Base-by-base conservation (phyloP, 2,888 invertebrate species). In the Standfussiana lucernea region DNA sequence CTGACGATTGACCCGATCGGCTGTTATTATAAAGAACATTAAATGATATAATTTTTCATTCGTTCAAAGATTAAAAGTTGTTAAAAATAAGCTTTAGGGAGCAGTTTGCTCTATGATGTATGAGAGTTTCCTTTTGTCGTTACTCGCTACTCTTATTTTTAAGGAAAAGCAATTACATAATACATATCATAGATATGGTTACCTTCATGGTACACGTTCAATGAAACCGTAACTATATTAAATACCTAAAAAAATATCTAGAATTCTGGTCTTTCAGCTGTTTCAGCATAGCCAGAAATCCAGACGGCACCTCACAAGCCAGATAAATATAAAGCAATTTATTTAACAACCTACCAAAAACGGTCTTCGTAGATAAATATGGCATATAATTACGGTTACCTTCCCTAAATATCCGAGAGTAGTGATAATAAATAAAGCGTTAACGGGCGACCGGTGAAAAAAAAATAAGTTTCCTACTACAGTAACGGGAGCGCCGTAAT, bases 401-500 rank as follows among this genome's bases (percentile, higher is more conserved):
- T 91, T 92, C 92, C 92, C 90, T 90, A 89, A 91, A 90, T 91
- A 93, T 93, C 91, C 89, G 90, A 91, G 91, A 91, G 91, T 89
- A 92, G 93, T 92, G 92, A 93, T 93, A 92, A 96, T 96, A 96
- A 96, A 96, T 96, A 94, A 94, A 91, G 78, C 85, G 89, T 90
- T 95, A 95, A 96, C 94, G 91, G 92, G 90, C 93, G 90, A 89
- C 90, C 89, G 92, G 73, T 79, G 70, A 90, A 94, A 94, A 94
- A 94, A 95, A 94, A 92, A 87, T 92, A 89, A 93, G 93, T 93
- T 96, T 95, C 95, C 96, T 95, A 95, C 94, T 95, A 93, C 93
- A 93, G 93, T 95, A 95, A 95, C 95, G 95, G 96, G 95, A 96
- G 95, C 93, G 93, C 88, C 93, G 95, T 96, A 95, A 95, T 94